Evolutionary conservation across 2,113 vertebrate genomes (phyloP).

Genomic region (Archilochus colubris): DNA sequence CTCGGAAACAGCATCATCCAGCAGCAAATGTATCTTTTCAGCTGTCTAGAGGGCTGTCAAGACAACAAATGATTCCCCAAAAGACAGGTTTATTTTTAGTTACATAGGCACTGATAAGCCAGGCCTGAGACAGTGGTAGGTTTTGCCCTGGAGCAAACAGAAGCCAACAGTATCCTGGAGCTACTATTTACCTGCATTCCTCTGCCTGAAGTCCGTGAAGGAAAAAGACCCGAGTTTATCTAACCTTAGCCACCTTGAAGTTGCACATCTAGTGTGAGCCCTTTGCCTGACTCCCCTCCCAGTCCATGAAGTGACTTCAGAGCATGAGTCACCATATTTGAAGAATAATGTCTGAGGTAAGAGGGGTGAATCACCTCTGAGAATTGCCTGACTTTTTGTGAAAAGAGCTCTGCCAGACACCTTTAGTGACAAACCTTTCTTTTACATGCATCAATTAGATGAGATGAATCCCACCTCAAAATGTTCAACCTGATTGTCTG

Average conservation of each 20-base stretch:
- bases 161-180: neutral
- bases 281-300: neutral
- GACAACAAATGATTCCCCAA: neutral
- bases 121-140: neutral
- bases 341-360: conserved; percentile 2
- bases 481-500: neutral
- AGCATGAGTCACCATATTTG: neutral
- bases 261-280: neutral
- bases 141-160: neutral
- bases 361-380: conserved; percentile 11
- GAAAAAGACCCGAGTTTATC: neutral
- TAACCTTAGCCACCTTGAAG: neutral
- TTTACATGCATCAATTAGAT: neutral
- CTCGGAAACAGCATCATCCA: neutral
- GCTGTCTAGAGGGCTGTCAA: neutral
- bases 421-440: neutral
- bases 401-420: neutral
- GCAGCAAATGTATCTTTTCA: neutral
- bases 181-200: neutral
- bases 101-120: neutral
- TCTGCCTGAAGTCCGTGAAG: neutral
- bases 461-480: neutral
- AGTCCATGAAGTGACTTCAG: neutral
- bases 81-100: neutral
- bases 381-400: neutral